phyloP scores from a whole-genome alignment of 2,888 invertebrate species.

The Synanthedon tipuliformis region DNA sequence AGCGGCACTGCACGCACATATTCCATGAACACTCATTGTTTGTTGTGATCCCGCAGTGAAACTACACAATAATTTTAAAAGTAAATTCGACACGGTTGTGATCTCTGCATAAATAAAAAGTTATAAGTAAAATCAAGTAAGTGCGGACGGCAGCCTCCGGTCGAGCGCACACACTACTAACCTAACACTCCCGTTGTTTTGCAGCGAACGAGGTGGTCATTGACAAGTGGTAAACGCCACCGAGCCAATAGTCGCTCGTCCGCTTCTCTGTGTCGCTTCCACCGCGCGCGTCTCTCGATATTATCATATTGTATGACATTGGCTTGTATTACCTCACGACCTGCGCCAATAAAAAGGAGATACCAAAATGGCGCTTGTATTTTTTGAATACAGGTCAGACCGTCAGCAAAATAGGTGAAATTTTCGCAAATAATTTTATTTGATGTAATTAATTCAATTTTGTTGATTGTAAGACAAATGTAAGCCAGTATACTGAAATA shows the following conservation, averaged over 20 bases:
- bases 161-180: slow-evolving; percentile 33
- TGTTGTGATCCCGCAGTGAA: slow-evolving; percentile 70
- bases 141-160: slow-evolving; percentile 51
- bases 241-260: slow-evolving; percentile 57
- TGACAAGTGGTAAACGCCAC: slow-evolving; percentile 76
- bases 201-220: slow-evolving; percentile 79
- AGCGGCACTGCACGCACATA: slow-evolving; percentile 61
- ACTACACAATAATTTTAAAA: slow-evolving; percentile 45
- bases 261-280: slow-evolving; percentile 61
- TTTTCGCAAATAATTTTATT: too few relatives aligned
- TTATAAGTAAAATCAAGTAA: slow-evolving; percentile 31
- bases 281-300: slow-evolving; percentile 50
- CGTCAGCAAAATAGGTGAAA: too few relatives aligned
- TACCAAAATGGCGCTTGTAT: background rate
- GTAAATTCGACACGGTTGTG: slow-evolving; percentile 62
- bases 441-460: too few relatives aligned
- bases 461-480: too few relatives aligned
- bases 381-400: background rate
- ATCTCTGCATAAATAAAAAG: slow-evolving; percentile 43
- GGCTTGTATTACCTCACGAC: slow-evolving; percentile 26
- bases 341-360: background rate
- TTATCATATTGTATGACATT: slow-evolving; percentile 25
- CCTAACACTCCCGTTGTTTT: slow-evolving; percentile 68
- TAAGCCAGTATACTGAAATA: too few relatives aligned
- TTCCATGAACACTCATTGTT: slow-evolving; percentile 69